Conservation (phyloP, 2,797 vertebrate genomes). For the Garrulus glandarius region DNA sequence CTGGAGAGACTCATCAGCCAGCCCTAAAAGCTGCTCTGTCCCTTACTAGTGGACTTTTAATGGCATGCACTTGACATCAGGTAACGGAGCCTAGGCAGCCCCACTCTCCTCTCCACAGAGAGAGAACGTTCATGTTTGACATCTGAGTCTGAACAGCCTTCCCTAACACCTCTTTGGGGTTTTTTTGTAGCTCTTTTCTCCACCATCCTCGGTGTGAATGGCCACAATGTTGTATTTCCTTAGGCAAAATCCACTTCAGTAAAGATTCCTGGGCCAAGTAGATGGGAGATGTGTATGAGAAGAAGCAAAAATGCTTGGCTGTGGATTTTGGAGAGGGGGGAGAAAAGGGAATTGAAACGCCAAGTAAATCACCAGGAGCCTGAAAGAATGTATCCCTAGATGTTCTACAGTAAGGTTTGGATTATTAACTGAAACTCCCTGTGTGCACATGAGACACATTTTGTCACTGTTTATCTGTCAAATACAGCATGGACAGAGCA, state of each 20-base stretch:
- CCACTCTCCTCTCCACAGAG: background rate
- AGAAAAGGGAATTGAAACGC: background rate
- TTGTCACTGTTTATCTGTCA: background rate
- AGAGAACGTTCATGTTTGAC: background rate
- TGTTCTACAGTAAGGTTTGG: background rate
- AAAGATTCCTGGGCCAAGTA: background rate
- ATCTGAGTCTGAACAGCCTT: background rate
- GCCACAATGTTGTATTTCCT: background rate
- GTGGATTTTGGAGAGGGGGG: background rate
- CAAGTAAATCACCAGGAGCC: background rate
- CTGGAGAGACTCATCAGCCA: background rate
- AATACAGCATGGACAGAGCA: background rate
- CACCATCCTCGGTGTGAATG: background rate
- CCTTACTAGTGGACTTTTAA: background rate
- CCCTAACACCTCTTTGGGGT: background rate
- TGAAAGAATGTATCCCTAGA: background rate
- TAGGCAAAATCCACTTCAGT: background rate
- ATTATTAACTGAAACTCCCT: background rate
- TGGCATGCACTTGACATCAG: background rate
- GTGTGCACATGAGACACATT: background rate
- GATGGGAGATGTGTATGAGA: background rate
- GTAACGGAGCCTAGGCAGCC: background rate
- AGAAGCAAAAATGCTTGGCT: background rate
- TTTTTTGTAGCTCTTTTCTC: background rate
- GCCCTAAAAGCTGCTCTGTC: conserved; percentile 19